These are phyloP conservation scores for Xyrauchen texanus DNA, from an alignment of 2,113 vertebrate genomes.

Conservation along the genomic window DNA sequence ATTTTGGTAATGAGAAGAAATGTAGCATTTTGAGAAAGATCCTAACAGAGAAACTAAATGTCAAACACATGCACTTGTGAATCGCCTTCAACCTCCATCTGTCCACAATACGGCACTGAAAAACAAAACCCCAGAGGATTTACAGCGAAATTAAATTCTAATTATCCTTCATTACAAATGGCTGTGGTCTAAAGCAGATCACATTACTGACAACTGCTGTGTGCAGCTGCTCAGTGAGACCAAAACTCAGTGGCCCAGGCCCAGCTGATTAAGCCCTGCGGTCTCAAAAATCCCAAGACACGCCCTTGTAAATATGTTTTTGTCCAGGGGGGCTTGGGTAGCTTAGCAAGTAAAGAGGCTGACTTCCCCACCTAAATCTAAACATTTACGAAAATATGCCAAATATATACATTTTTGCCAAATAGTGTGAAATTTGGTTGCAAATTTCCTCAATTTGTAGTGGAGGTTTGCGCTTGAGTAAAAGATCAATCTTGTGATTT, in stretches of 20 bases:
- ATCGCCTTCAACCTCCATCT: constrained; percentile 18
- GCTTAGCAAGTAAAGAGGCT: no score
- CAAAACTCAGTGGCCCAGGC: constrained; percentile 19
- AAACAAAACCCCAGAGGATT: no score
- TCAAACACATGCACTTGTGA: neutral
- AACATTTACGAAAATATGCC: no score
- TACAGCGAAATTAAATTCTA: constrained; percentile 11
- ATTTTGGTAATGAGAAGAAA: neutral
- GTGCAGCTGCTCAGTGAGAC: constrained; percentile 9
- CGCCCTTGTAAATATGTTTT: constrained; percentile 39
- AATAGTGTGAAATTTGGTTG: no score
- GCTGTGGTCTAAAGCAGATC: constrained; percentile 41
- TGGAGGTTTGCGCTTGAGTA: no score
- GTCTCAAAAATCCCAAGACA: neutral
- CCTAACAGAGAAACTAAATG: neutral
- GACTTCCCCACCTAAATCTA: no score
- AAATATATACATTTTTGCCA: no score
- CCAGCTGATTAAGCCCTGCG: constrained; percentile 32
- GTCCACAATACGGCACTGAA: neutral
- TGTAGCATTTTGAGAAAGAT: neutral
- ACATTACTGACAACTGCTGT: constrained; percentile 10
- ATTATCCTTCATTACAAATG: constrained; percentile 45
- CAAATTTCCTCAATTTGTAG: no score
- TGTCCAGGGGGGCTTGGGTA: neutral
- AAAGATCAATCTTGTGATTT: no score